Evolutionary conservation across 2,888 invertebrate genomes (phyloP).

Genomic region (Tromatobia lineatoria): DNA sequence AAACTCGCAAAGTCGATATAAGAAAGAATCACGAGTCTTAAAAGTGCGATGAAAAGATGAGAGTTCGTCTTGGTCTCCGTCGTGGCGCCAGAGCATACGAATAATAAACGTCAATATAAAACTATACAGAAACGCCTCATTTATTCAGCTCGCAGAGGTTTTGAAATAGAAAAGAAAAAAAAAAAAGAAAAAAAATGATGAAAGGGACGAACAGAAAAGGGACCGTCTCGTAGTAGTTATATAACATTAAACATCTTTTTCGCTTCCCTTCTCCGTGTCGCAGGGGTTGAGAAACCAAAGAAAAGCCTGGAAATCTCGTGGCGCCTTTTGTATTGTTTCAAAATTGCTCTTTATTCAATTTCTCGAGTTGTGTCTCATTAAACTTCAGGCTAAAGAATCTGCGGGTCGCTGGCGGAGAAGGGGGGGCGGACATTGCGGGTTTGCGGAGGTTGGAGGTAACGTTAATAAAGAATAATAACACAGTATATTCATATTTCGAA

Average conservation of each 20-base stretch:
- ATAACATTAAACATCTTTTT: conserved; percentile 35
- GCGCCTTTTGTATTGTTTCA: conserved; percentile 80
- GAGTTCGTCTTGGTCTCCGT: conserved; percentile 35
- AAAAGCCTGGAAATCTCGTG: conserved; percentile 68
- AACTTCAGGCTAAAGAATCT: conserved; percentile 81
- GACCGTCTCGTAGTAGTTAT: background rate
- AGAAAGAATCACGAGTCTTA: conserved; percentile 29
- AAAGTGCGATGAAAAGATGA: conserved; percentile 45
- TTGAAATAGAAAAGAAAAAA: background rate
- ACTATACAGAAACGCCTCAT: conserved; percentile 65
- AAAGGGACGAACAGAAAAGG: background rate
- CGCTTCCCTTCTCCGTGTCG: conserved; percentile 18
- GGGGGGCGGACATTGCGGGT: conserved; percentile 59
- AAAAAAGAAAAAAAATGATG: background rate
- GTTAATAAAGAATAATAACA: conserved; percentile 56
- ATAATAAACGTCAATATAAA: conserved; percentile 77
- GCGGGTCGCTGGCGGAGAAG: conserved; percentile 73
- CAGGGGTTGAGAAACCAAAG: conserved; percentile 55
- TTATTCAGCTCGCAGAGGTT: conserved; percentile 54
- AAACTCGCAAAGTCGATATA: conserved; percentile 37
- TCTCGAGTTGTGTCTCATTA: conserved; percentile 84
- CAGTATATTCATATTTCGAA: conserved; percentile 54
- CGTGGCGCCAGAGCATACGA: conserved; percentile 67
- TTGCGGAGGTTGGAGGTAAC: conserved; percentile 30
- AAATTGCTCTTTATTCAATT: conserved; percentile 85